Conservation (phyloP, 2,797 vertebrate species). For the Sandelia bainsii region DNA sequence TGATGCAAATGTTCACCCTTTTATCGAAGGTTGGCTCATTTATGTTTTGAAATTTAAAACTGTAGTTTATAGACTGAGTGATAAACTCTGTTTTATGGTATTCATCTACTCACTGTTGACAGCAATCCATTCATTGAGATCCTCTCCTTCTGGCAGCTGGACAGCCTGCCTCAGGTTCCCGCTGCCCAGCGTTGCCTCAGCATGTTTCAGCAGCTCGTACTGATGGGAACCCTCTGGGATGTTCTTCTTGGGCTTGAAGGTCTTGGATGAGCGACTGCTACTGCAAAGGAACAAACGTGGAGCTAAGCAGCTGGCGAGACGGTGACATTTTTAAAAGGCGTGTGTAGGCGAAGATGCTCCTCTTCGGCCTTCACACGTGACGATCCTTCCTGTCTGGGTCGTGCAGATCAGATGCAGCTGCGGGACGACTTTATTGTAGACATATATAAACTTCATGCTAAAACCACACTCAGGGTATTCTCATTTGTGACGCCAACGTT, state of each 20-base stretch:
- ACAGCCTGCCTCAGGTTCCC: constrained; percentile 96
- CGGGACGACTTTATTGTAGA: not conserved
- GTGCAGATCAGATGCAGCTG: constrained; percentile 19
- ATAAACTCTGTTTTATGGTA: not conserved
- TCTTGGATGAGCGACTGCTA: constrained; percentile 94
- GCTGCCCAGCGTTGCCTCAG: constrained; percentile 94
- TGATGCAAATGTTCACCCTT: constrained; percentile 1
- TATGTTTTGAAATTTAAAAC: constrained; percentile 5
- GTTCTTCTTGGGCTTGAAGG: constrained; percentile 97
- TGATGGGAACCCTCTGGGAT: constrained; percentile 97
- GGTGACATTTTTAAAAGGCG: not conserved
- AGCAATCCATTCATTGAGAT: constrained; percentile 98
- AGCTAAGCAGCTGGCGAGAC: constrained; percentile 4
- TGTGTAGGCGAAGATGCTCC: not conserved
- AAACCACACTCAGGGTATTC: not conserved
- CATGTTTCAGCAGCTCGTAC: constrained; percentile 95
- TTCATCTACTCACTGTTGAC: constrained; percentile 92
- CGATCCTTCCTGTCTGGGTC: constrained; percentile 17
- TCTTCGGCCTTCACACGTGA: constrained; percentile 16
- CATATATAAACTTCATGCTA: not conserved
- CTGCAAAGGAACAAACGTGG: constrained; percentile 70
- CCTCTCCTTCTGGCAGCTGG: constrained; percentile 96
- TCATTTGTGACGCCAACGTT: not conserved
- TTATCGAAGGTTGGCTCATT: not conserved
- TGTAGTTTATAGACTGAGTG: not conserved